A percentile compares a stretch with the other conserved stretches of the same genome.
Evolutionary conservation across 1,140 invertebrate species (phyloP).

Genomic region (Drosophila kanapiae): DNA sequence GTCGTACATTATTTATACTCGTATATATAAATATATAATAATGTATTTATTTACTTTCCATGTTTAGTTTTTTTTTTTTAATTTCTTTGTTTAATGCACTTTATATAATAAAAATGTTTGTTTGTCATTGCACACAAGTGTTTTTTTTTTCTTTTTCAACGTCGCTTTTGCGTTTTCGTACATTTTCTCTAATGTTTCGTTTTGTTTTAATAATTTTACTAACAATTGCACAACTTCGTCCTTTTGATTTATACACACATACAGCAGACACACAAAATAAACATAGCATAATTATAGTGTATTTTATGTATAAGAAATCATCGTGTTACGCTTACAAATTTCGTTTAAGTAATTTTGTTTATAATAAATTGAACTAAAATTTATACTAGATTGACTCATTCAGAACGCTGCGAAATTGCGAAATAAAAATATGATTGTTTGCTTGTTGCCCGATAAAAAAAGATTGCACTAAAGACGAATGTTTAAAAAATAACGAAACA

Average conservation of each 20-base stretch:
- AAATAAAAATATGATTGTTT: slow-evolving; percentile 46
- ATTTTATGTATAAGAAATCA: slow-evolving; percentile 61
- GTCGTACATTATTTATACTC: slow-evolving; percentile 48
- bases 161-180: slow-evolving; percentile 33
- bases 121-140: slow-evolving; percentile 61
- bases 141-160: slow-evolving; percentile 40
- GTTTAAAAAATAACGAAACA: slow-evolving; percentile 61
- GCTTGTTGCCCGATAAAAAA: slow-evolving; percentile 62
- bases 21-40: slow-evolving; percentile 46
- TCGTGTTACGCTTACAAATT: slow-evolving; percentile 36
- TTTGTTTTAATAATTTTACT: slow-evolving; percentile 66
- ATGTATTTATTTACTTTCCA: slow-evolving; percentile 38
- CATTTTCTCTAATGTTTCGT: slow-evolving; percentile 57
- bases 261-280: slow-evolving; percentile 46
- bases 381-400: slow-evolving; percentile 76
- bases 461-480: slow-evolving; percentile 67
- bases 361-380: slow-evolving; percentile 72
- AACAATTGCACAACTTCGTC: slow-evolving; percentile 78
- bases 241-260: slow-evolving; percentile 62
- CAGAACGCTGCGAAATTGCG: slow-evolving; percentile 30
- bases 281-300: slow-evolving; percentile 58
- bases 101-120: slow-evolving; percentile 31
- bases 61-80: slow-evolving; percentile 35
- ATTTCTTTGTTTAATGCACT: slow-evolving; percentile 46
- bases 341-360: slow-evolving; percentile 66